Evolutionary conservation across 2,888 invertebrate species (phyloP).

Genomic region (Watsonalla cultraria): DNA sequence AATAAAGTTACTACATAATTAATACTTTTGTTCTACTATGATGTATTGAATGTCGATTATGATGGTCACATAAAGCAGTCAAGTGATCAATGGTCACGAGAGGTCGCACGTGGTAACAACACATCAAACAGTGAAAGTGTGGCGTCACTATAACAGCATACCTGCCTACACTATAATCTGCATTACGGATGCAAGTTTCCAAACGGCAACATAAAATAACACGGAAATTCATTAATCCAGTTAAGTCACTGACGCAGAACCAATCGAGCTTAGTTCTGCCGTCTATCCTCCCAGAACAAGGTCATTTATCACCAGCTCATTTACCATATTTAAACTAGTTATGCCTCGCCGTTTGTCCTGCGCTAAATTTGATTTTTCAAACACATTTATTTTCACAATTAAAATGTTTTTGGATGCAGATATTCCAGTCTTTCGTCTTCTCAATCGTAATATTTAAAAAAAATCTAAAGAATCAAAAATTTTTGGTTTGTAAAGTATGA

Average conservation of each 20-base stretch:
- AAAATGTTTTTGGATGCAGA: too few species aligned
- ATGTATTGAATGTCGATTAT: neutral
- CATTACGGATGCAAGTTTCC: conserved; percentile 20
- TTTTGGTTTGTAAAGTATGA: too few species aligned
- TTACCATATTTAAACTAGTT: too few species aligned
- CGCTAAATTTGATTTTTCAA: too few species aligned
- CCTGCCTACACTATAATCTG: conserved; percentile 12
- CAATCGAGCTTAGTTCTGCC: neutral
- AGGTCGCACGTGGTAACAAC: neutral
- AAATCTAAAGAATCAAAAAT: too few species aligned
- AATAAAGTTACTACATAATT: too few species aligned
- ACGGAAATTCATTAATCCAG: conserved; percentile 31
- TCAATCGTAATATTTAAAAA: too few species aligned
- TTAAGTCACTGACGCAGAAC: conserved; percentile 16
- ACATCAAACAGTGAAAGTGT: conserved; percentile 30
- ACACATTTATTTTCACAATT: too few species aligned
- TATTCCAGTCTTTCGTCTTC: too few species aligned
- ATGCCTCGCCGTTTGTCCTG: too few species aligned
- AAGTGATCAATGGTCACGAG: neutral
- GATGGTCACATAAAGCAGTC: neutral
- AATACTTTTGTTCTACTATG: too few species aligned
- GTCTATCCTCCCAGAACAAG: neutral
- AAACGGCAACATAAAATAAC: conserved; percentile 24
- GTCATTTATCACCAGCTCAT: neutral
- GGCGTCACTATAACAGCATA: conserved; percentile 8